Base-by-base conservation (phyloP, 2,797 vertebrate genomes). In the Halcyon leucocephala region DNA sequence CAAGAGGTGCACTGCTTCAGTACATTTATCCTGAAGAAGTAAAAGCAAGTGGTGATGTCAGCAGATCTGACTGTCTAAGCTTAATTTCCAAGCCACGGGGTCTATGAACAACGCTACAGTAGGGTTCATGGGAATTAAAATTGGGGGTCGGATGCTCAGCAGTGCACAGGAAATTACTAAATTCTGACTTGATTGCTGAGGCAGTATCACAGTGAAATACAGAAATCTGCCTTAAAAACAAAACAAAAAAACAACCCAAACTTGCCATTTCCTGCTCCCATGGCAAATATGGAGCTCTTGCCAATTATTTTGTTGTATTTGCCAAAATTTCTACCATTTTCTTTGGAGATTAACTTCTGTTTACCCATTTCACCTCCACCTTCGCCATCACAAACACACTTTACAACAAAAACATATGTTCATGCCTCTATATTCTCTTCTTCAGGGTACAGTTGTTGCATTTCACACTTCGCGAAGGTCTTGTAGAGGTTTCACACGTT, bases 321-420 rank as follows among this genome's bases (percentile, higher is more conserved):
- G 24, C 24, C 74, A 57, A 51, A 65, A 76, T 55, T 84, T 76
- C 61, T 88, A 4, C 31, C 4, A 0, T 67, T 74, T 83, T 77
- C 44, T 81, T 78, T 48, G 22, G 67, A 54, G 31, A 69, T 15
- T 2, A 7, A 33, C 69, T 87, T 92, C 62, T 39, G 6, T 26
- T 83, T 35, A 35, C 10, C 18, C 3, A 14, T 42, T 86, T 76
- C 28, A 19, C 29, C 79, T 89, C 26, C 25, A 41, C 19, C 31
- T 58, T 25, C 1, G 0, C 62, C 54, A 49, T 22, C 65, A 28
- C 22, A 49, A 60, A 72, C 16, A 1, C 18, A 37, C 14, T 16
- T 28, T 8, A 42, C 1, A 4, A 42, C 11, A 11, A 16, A 46
- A 51, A 13, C 13, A 11, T 10, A 11, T 0, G 1, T 5, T 19